These are phyloP conservation scores for Ficedula albicollis DNA, from an alignment of 2,797 vertebrate genomes.

Conservation along the genomic window DNA sequence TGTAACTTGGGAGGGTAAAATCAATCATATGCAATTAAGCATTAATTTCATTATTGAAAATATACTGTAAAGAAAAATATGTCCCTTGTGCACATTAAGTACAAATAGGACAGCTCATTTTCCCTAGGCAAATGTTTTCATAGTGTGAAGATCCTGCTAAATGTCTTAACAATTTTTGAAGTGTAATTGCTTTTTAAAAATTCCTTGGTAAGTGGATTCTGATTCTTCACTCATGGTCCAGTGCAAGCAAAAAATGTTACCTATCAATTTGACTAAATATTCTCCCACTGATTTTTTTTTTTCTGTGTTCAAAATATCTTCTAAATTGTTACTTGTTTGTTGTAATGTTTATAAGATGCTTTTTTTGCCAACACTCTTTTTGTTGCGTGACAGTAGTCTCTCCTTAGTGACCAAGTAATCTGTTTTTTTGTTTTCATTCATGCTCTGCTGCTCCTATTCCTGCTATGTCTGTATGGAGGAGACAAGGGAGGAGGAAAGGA, in stretches of 20 bases:
- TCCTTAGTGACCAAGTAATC: background rate
- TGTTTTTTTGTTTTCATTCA: background rate
- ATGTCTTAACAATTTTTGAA: background rate
- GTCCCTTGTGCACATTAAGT: background rate
- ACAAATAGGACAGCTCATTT: background rate
- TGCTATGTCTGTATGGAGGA: background rate
- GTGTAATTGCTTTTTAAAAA: background rate
- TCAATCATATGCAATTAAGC: constrained; percentile 6
- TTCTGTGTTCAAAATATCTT: background rate
- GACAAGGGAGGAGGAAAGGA: background rate
- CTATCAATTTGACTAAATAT: background rate
- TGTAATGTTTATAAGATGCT: background rate
- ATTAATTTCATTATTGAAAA: constrained; percentile 18
- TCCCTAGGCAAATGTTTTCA: background rate
- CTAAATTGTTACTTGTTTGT: background rate
- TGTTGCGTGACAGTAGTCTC: background rate
- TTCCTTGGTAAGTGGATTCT: background rate
- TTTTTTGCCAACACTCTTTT: background rate
- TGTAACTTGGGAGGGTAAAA: background rate
- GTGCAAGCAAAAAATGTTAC: background rate
- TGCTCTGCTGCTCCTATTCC: background rate
- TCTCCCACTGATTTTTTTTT: background rate
- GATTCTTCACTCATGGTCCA: background rate
- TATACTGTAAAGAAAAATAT: background rate
- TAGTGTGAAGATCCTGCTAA: background rate